Evolutionary conservation across 2,888 invertebrate species (phyloP).

Genomic region (Brenthis ino): DNA sequence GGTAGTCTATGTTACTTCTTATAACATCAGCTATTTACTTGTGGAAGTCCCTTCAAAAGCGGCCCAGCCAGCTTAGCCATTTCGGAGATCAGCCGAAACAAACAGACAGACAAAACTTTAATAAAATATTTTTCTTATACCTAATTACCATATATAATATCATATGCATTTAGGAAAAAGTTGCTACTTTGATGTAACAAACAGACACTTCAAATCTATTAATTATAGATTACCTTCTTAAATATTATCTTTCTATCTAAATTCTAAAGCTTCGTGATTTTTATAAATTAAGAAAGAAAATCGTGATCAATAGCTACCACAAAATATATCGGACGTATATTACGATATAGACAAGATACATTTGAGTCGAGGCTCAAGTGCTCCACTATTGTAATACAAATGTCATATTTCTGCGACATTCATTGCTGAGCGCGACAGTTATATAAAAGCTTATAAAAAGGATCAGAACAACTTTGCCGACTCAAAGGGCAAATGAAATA

Average conservation of each 20-base stretch:
- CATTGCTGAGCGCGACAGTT: slow-evolving; percentile 60
- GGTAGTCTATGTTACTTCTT: too few relatives aligned
- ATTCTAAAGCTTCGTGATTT: neutral
- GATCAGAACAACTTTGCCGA: slow-evolving; percentile 63
- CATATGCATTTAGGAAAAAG: too few relatives aligned
- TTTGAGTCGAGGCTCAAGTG: slow-evolving; percentile 11
- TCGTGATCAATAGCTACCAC: too few relatives aligned
- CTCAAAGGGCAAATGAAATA: slow-evolving; percentile 68
- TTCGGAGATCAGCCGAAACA: too few relatives aligned
- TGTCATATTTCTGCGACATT: slow-evolving; percentile 54
- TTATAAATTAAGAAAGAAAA: neutral
- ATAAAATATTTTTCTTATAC: too few relatives aligned
- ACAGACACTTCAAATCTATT: too few relatives aligned
- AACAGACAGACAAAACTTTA: too few relatives aligned
- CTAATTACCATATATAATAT: too few relatives aligned
- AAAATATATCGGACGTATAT: slow-evolving; percentile 26
- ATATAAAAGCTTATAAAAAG: slow-evolving; percentile 65
- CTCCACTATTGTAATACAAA: slow-evolving; percentile 47
- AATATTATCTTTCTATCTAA: neutral
- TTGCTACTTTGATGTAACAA: too few relatives aligned
- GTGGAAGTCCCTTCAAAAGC: too few relatives aligned
- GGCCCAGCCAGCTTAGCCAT: too few relatives aligned
- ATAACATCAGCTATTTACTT: too few relatives aligned
- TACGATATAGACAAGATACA: slow-evolving; percentile 23
- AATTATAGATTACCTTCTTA: neutral